Base-by-base conservation (phyloP, 30 jellyfish, hydroid and myxozoan genomes). In the Rhopilema esculentum region DNA sequence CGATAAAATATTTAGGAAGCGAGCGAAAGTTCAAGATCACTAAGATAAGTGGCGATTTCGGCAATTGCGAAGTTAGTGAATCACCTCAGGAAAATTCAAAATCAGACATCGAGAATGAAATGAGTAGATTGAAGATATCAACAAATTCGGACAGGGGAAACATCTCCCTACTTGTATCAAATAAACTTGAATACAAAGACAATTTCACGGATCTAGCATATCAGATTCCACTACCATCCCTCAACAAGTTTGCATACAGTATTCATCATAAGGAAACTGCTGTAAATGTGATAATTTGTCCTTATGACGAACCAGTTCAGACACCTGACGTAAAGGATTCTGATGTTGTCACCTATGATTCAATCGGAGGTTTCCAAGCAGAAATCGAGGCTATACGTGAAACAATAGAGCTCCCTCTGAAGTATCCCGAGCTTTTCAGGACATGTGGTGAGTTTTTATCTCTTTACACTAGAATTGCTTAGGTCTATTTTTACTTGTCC, bases 321-420 rank as follows among this genome's bases (percentile, higher is more conserved):
- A 61, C 20, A 22, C n/a, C 67, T 49, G 53, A 12, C 4, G 1
- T 66, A 48, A 72, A 72, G 32, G 18, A 78, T 16, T 53, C 32
- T 15, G 22, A 79, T 77, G 62, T 15, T 25, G 49, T 68, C 17
- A 31, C 92, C 70, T 74, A 49, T 77, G 49, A 40, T 19, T 30
- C 90, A 8, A 84, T 91, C 22, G 97, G 97, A 24, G 96, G 96
- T 9, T 53, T 74, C 28, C 24, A 69, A 49, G 22, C 68, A 0
- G 91, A 78, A 30, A 27, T 88, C 50, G 79, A 79, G 40, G 82
- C 89, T 20, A 57, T 88, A 21, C 69, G 80, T 67, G 96, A 88
- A 26, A 81, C 86, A 19, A 61, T 82, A 65, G 82, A 82, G 27
- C 64, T 90, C 62, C 86, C 92, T 8, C 68, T 82, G 12, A 64